Evolutionary conservation across 2,797 vertebrate genomes (phyloP), one percentile per base, ranked within the genome.

Genomic region (Bovichtus variegatus): DNA sequence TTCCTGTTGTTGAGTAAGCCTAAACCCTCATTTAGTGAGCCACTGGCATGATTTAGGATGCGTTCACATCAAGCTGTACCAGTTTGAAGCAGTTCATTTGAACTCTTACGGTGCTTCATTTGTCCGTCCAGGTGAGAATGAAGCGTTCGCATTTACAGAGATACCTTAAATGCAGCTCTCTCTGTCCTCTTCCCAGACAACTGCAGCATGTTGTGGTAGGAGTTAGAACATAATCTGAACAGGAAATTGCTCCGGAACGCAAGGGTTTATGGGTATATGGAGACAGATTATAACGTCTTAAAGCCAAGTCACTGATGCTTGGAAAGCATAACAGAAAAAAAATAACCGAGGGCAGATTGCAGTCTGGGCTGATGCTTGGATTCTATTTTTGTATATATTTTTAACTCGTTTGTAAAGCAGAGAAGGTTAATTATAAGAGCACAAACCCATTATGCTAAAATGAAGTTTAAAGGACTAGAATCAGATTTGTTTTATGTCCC

Each of bases 181-280:
- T 54, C 71, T 25, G 58, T 51, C 50, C 31, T 71, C 57, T 11
- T 74, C 54, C 69, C 70, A 75, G 66, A 64, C 66, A 75, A 82
- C 80, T 76, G 66, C 83, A 71, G 86, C 76, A 6, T 79, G 82
- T 71, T 83, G 87, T 83, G 67, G 79, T 70, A 78, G 79, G 78
- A 87, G 89, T 40, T 65, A 83, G 81, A 86, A 81, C 80, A 73
- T 88, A 92, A 92, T 93, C 92, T 88, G 79, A 86, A 88, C 88
- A 92, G 90, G 92, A 93, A 93, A 93, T 92, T 91, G 87, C 89
- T 87, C 77, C 36, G 67, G 84, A 91, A 88, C 76, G 78, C 88
- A 82, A 78, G 82, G 87, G 79, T 92, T 93, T 93, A 90, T 89
- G 89, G 90, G 88, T 85, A 89, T 84, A 86, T 61, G 58, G 88